Percentiles rank a stretch among this genome's conserved stretches.
Conservation (phyloP, 2,113 vertebrate species). For the Sigmodon hispidus region DNA sequence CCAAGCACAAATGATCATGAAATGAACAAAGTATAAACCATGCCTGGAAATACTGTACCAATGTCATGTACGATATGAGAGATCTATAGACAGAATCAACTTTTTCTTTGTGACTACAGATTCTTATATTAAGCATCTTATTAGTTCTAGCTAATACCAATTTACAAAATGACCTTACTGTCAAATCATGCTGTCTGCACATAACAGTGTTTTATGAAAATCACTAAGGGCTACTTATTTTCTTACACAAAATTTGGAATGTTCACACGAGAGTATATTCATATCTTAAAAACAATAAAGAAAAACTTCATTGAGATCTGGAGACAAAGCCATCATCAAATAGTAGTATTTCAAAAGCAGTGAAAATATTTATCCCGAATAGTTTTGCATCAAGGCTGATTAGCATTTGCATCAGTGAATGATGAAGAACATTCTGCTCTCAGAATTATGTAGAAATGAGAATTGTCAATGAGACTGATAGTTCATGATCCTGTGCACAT, state of each 20-base stretch:
- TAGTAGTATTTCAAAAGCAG: background rate
- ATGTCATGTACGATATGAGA: background rate
- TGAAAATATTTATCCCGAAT: background rate
- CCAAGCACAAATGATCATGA: background rate
- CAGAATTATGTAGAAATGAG: conserved; percentile 21
- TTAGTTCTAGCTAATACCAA: conserved; percentile 42
- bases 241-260: conserved; percentile 30
- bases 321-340: background rate
- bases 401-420: background rate
- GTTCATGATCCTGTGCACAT: background rate
- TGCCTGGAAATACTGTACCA: background rate
- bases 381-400: background rate
- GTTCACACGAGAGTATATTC: background rate
- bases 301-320: background rate
- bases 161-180: conserved; percentile 15
- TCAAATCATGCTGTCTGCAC: background rate
- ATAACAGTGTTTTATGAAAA: conserved; percentile 8
- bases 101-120: background rate
- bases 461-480: background rate
- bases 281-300: background rate
- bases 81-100: background rate
- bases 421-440: background rate
- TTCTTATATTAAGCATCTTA: background rate
- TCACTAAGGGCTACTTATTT: background rate
- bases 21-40: background rate